Percentiles rank a stretch among this genome's conserved stretches.
These are phyloP conservation scores for Teleopsis dalmanni DNA, from an alignment of 1,140 invertebrate species.

Conservation along the genomic window DNA sequence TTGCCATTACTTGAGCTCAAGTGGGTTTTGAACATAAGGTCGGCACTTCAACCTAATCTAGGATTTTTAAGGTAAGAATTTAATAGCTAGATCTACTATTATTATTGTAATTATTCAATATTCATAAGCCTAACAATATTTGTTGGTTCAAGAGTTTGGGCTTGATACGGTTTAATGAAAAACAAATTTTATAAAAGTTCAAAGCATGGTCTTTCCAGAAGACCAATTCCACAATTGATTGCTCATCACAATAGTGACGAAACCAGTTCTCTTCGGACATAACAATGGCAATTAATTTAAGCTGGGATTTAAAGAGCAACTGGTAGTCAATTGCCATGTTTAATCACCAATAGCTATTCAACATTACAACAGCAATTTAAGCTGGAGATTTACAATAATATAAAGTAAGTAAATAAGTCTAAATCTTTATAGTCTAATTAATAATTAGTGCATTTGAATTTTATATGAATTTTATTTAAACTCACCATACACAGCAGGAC, in stretches of 20 bases:
- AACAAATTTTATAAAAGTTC: neutral
- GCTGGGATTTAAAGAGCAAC: too few species aligned
- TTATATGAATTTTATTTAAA: neutral
- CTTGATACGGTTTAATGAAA: neutral
- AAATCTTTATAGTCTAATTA: too few species aligned
- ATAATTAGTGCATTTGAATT: too few species aligned
- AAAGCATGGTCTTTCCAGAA: neutral
- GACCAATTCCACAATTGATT: neutral
- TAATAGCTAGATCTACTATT: neutral
- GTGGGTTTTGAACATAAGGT: too few species aligned
- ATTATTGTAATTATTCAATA: neutral
- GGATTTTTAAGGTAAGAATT: too few species aligned
- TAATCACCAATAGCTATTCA: too few species aligned
- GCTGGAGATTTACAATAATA: too few species aligned
- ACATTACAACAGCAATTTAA: too few species aligned
- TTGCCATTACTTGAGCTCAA: too few species aligned
- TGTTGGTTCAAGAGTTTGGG: neutral
- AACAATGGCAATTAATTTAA: neutral
- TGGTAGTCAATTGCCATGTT: too few species aligned
- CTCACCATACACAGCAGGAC: slow-evolving; percentile 43
- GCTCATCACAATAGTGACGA: neutral
- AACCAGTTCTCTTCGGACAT: neutral
- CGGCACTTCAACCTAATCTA: too few species aligned
- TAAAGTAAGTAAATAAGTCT: too few species aligned
- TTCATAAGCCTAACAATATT: neutral